Evolutionary conservation across 2,113 vertebrate genomes (phyloP).

Genomic region (Oenanthe oenanthe): DNA sequence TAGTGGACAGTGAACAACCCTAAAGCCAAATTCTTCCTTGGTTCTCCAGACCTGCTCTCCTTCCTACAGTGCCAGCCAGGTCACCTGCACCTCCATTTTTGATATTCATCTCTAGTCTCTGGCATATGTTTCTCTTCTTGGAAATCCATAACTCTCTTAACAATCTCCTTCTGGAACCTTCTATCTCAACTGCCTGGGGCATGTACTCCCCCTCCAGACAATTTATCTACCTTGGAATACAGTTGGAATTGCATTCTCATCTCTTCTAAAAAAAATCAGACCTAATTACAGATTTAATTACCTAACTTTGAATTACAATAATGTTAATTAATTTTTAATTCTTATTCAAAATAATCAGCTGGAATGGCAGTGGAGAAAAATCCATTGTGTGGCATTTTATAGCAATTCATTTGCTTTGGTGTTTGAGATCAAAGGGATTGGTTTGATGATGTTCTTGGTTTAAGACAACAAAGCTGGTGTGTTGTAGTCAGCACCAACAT

Average conservation of each 20-base stretch:
- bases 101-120: neutral
- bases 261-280: neutral
- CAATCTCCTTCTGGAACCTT: neutral
- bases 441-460: neutral
- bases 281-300: neutral
- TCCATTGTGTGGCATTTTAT: neutral
- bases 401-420: neutral
- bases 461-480: neutral
- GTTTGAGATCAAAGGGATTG: neutral
- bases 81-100: neutral
- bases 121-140: neutral
- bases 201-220: neutral
- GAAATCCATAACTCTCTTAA: neutral
- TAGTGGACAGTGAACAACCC: neutral
- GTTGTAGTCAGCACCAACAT: neutral
- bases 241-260: neutral
- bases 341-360: neutral
- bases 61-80: neutral
- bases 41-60: neutral
- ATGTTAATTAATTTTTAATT: neutral
- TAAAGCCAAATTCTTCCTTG: neutral
- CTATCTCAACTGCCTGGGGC: fast-evolving
- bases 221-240: neutral
- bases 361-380: neutral
- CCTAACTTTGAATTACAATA: neutral